Conservation (phyloP, 2,888 invertebrate species). For the Ephialtes manifestator region DNA sequence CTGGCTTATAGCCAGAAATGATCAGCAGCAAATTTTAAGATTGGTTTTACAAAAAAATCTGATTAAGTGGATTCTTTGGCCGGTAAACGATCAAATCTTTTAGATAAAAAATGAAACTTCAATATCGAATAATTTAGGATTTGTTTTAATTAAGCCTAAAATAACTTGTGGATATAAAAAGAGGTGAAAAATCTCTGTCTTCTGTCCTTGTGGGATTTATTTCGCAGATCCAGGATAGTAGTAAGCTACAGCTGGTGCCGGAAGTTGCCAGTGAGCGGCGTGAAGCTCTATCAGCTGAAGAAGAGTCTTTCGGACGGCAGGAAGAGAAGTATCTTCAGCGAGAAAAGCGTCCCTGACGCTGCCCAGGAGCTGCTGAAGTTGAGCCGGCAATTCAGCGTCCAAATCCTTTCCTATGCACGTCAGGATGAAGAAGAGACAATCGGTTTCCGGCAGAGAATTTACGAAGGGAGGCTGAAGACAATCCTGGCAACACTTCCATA, state of each 20-base stretch:
- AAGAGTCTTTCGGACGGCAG: conserved; percentile 93
- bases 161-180: conserved; percentile 1
- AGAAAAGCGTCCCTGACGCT: conserved; percentile 95
- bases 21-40: background rate
- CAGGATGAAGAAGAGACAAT: conserved; percentile 95
- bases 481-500: conserved; percentile 96
- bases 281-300: conserved; percentile 96
- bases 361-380: conserved; percentile 92
- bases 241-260: conserved; percentile 95
- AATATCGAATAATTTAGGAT: too few species aligned
- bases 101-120: too few species aligned
- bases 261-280: conserved; percentile 96
- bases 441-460: conserved; percentile 94
- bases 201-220: conserved; percentile 69
- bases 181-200: background rate
- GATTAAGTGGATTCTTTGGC: too few species aligned
- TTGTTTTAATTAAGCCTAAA: too few species aligned
- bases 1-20: background rate
- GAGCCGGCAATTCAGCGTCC: conserved; percentile 93
- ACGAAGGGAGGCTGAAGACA: conserved; percentile 93
- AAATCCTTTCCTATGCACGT: conserved; percentile 96
- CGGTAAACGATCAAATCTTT: too few species aligned
- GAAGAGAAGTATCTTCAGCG: conserved; percentile 90
- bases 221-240: conserved; percentile 90
- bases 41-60: background rate